phyloP scores from a whole-genome alignment of 2,113 vertebrate genomes.

The Phocoena phocoena region DNA sequence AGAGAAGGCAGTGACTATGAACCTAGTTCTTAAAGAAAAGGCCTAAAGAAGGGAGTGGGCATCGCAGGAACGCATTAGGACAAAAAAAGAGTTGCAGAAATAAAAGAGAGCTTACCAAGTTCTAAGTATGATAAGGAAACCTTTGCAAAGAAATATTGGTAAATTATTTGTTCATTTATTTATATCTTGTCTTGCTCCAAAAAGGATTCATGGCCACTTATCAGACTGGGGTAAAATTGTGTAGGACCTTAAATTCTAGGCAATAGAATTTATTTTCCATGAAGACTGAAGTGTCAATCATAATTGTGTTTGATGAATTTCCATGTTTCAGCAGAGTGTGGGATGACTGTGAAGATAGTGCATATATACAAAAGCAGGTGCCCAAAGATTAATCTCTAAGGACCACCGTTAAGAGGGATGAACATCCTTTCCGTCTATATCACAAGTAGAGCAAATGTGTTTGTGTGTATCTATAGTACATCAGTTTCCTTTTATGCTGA shows the following conservation, averaged over 20 bases:
- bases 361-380: background rate
- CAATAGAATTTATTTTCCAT: background rate
- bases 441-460: background rate
- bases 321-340: background rate
- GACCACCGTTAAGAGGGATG: background rate
- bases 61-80: background rate
- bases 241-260: background rate
- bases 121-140: background rate
- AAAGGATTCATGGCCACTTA: background rate
- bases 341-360: background rate
- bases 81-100: background rate
- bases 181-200: background rate
- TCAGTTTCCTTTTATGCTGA: background rate
- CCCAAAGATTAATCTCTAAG: background rate
- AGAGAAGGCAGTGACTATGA: background rate
- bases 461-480: background rate
- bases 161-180: slow-evolving; percentile 21
- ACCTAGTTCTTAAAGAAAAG: background rate
- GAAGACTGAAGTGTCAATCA: background rate
- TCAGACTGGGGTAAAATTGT: background rate
- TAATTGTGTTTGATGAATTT: background rate
- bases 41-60: background rate
- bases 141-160: background rate
- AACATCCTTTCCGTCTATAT: background rate
- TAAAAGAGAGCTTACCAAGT: background rate